Conservation (phyloP, 2,113 vertebrate species). For the Corythoichthys intestinalis region DNA sequence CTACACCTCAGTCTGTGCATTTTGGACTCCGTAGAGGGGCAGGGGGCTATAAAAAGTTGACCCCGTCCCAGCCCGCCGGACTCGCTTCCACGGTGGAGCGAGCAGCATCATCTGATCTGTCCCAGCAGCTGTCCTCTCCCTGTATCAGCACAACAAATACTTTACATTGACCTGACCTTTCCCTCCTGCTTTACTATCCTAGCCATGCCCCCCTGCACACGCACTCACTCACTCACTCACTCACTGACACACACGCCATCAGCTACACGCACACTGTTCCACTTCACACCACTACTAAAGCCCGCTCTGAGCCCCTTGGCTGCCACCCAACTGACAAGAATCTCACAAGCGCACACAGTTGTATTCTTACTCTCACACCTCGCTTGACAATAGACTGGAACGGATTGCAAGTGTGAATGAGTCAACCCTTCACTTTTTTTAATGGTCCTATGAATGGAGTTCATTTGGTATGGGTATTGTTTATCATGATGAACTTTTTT, state of each 20-base stretch:
- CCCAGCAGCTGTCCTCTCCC: constrained; percentile 74
- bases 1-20: constrained; percentile 45
- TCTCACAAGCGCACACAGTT: constrained; percentile 50
- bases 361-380: constrained; percentile 60
- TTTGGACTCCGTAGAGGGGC: constrained; percentile 54
- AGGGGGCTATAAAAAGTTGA: constrained; percentile 77
- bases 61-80: constrained; percentile 60
- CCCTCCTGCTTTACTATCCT: constrained; percentile 64
- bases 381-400: constrained; percentile 49
- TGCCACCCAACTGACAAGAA: constrained; percentile 57
- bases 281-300: constrained; percentile 52
- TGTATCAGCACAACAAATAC: constrained; percentile 81
- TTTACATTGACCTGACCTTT: constrained; percentile 76
- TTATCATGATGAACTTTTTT: not conserved
- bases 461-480: not conserved
- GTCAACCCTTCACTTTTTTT: not conserved
- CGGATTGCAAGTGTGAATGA: constrained; percentile 27
- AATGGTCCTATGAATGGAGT: constrained; percentile 9
- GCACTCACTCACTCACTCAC: constrained; percentile 18
- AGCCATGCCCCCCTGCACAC: constrained; percentile 44
- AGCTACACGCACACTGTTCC: constrained; percentile 27
- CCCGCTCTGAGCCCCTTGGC: constrained; percentile 47
- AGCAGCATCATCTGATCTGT: constrained; percentile 71
- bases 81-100: constrained; percentile 54
- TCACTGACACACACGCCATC: constrained; percentile 25